A percentile compares a stretch with the other conserved stretches of the same genome.
Evolutionary conservation across 2,113 vertebrate species (phyloP).

Genomic region (Ammodytes marinus): DNA sequence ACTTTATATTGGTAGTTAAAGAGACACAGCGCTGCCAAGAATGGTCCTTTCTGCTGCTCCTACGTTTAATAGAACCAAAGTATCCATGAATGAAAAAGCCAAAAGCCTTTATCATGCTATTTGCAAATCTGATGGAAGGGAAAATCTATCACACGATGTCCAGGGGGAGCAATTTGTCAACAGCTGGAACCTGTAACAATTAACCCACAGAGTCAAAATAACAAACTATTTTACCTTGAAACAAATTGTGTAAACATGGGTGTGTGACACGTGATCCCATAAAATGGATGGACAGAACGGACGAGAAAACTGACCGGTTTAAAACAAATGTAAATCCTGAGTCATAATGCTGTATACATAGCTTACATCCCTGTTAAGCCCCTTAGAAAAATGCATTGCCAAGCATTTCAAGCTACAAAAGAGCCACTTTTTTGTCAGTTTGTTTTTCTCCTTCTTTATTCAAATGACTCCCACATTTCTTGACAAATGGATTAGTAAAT

Average conservation of each 20-base stretch:
- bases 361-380: conserved; percentile 30
- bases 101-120: conserved; percentile 57
- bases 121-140: conserved; percentile 49
- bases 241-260: conserved; percentile 34
- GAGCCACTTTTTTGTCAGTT: conserved; percentile 19
- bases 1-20: conserved; percentile 70
- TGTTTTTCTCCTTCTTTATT: conserved; percentile 45
- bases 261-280: conserved; percentile 23
- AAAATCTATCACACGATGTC: conserved; percentile 46
- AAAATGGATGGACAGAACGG: conserved; percentile 32
- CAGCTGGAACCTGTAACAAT: conserved; percentile 36
- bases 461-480: conserved; percentile 38
- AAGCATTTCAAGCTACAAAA: conserved; percentile 24
- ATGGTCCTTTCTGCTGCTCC: conserved; percentile 65
- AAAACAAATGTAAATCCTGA: conserved; percentile 27
- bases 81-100: conserved; percentile 65
- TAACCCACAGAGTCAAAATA: conserved; percentile 18
- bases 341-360: conserved; percentile 22
- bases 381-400: conserved; percentile 25
- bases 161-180: conserved; percentile 41
- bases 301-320: conserved; percentile 36
- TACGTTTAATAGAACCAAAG: conserved; percentile 75
- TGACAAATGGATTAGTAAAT: conserved; percentile 26
- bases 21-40: conserved; percentile 55
- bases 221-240: conserved; percentile 13